These are phyloP conservation scores for Lophura nycthemera DNA, from an alignment of 2,113 vertebrate species.

Conservation along the genomic window DNA sequence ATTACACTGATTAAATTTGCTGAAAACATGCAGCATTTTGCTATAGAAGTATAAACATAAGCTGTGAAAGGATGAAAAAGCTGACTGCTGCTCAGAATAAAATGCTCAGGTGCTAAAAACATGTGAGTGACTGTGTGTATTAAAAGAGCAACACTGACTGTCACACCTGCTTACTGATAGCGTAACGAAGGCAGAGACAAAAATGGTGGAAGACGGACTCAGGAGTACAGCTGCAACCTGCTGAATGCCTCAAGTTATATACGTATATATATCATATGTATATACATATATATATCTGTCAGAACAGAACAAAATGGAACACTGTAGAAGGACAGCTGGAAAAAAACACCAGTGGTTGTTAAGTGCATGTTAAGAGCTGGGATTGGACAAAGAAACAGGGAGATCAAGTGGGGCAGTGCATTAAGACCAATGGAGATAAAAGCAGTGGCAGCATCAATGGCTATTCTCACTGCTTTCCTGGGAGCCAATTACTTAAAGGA, in stretches of 20 bases:
- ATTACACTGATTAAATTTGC: constrained; percentile 65
- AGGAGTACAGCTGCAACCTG: not conserved
- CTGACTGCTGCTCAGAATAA: constrained; percentile 5
- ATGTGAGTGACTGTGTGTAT: not conserved
- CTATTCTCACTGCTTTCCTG: not conserved
- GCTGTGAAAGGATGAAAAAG: constrained; percentile 16
- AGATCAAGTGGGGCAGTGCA: not conserved
- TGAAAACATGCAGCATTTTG: constrained; percentile 62
- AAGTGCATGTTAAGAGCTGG: not conserved
- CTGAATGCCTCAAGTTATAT: not conserved
- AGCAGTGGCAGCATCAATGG: not conserved
- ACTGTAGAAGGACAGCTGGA: not conserved
- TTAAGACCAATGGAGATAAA: not conserved
- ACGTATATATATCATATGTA: not conserved
- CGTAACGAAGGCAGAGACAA: not conserved
- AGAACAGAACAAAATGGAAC: not conserved
- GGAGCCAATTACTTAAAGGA: not conserved
- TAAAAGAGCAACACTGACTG: not conserved
- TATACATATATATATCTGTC: not conserved
- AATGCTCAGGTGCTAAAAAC: not conserved
- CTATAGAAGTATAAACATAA: constrained; percentile 61
- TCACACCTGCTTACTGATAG: not conserved
- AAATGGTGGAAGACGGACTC: not conserved
- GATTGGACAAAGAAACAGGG: rapidly evolving
- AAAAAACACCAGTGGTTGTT: not conserved